phyloP scores from a whole-genome alignment of 2,888 invertebrate species.

The Eustalomyia histrio region DNA sequence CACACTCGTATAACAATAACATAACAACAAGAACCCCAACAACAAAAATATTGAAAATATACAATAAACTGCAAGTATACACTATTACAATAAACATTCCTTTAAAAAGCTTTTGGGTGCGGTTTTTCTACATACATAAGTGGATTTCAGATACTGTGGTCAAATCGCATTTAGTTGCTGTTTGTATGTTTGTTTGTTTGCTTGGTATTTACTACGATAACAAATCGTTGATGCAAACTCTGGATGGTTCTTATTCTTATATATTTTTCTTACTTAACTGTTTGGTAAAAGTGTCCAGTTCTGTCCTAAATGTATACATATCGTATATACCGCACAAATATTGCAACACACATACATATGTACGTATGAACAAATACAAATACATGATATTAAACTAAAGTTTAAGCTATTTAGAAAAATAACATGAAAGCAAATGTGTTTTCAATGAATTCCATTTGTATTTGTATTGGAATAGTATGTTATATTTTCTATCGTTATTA shows the following conservation, averaged over 20 bases:
- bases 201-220: slow-evolving; percentile 45
- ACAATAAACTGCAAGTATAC: slow-evolving; percentile 40
- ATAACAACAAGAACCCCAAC: background rate
- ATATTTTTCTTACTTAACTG: slow-evolving; percentile 23
- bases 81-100: slow-evolving; percentile 53
- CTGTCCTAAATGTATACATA: background rate
- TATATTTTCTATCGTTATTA: too few relatives aligned
- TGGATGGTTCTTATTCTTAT: slow-evolving; percentile 4
- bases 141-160: slow-evolving; percentile 64
- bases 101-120: slow-evolving; percentile 62
- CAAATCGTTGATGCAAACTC: slow-evolving; percentile 54
- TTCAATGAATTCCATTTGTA: background rate
- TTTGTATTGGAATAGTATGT: too few relatives aligned
- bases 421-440: slow-evolving; percentile 22
- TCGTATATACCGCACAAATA: slow-evolving; percentile 31
- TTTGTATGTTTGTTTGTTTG: slow-evolving; percentile 10
- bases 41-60: background rate
- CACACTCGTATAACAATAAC: background rate
- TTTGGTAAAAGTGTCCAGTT: background rate
- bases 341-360: slow-evolving; percentile 14
- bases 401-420: slow-evolving; percentile 55
- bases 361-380: background rate
- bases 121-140: slow-evolving; percentile 62
- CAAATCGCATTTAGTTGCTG: slow-evolving; percentile 62
- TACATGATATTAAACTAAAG: slow-evolving; percentile 16